Evolutionary conservation across 2,888 invertebrate species (phyloP), one percentile per base, ranked within the genome.

Genomic region (Drosophila gaucha): DNA sequence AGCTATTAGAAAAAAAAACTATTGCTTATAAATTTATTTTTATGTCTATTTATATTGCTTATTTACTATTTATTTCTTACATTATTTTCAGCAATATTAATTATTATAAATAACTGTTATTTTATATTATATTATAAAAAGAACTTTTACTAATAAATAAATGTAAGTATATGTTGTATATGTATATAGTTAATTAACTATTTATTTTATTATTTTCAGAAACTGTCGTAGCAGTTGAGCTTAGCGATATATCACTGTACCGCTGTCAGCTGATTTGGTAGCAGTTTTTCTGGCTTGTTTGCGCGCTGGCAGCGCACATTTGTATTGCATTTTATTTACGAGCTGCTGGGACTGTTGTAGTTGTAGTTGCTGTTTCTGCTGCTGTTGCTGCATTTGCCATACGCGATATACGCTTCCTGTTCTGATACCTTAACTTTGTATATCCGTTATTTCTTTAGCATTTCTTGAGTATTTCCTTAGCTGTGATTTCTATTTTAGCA

Each of bases 351-450:
- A 50, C 52, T 59, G 56, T 44, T 55, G n/a, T n/a, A n/a, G n/a
- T 28, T 18, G 9, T 16, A 31, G 30, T 35, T 38, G 22, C 38
- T 58, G 43, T 35, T 50, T 16, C 38, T 39, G 39, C 20, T 50
- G 50, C 33, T 69, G 73, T 31, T 28, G 22, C 49, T 73, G 80
- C 68, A 66, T 69, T 87, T 69, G 60, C 67, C 52, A 65, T 69
- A 66, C 80, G 83, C 87, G 86, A 82, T 87, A 82, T 82, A 83
- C 82, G 63, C 86, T 82, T 82, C 86, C 88, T 78, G 67, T 58
- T 65, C 86, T 78, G 82, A 85, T 82, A 82, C 88, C 88, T 82
- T 86, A 82, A 87, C 86, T 82, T 82, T 87, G 87, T 82, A 82
- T 82, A 87, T 82, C 86, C 88, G 79, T 69, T 72, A 66, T 82